Base-by-base conservation (phyloP, 2,797 vertebrate species). In the Lacerta bilineata region DNA sequence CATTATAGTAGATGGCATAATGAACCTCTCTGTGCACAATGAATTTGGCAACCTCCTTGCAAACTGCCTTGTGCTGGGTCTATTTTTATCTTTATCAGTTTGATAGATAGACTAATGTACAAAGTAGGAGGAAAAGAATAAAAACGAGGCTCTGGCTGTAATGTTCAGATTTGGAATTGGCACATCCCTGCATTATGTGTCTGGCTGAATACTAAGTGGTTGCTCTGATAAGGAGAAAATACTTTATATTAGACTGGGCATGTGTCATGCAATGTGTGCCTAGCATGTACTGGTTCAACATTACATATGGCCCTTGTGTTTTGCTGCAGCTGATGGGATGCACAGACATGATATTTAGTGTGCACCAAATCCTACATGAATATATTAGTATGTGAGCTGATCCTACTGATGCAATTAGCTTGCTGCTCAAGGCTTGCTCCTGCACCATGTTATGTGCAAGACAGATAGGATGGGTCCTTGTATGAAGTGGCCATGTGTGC, bases 1-100 rank as follows among this genome's bases (percentile, higher is more conserved):
- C 79, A 84, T 88, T 85, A 94, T 90, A 79, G 78, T 89, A 91
- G 90, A 91, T 84, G 41, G 91, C 86, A 89, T 76, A 90, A 80
- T 90, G 84, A 85, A 89, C 78, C 80, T 90, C 41, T 43, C 89
- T 83, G 84, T 89, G 80, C 25, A 88, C 92, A 90, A 93, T 91
- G 89, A 92, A 76, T 93, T 89, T 91, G 90, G 85, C 80, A 82
- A 92, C 66, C 64, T 82, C 74, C 64, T 94, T 88, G 61, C 61
- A 64, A 86, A 83, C 23, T 80, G 64, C 41, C 5, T 68, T 79
- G 82, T 85, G 91, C 90, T 55, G 5, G 39, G 82, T 82, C 84
- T 90, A 86, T 86, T 90, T 90, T 23, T 61, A 83, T 43, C 90
- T 91, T 94, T 92, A 85, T 90, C 86, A 8, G 50, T 83, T 1